phyloP scores from a whole-genome alignment of 2,888 invertebrate genomes.

The Ormyrus pomaceus region DNA sequence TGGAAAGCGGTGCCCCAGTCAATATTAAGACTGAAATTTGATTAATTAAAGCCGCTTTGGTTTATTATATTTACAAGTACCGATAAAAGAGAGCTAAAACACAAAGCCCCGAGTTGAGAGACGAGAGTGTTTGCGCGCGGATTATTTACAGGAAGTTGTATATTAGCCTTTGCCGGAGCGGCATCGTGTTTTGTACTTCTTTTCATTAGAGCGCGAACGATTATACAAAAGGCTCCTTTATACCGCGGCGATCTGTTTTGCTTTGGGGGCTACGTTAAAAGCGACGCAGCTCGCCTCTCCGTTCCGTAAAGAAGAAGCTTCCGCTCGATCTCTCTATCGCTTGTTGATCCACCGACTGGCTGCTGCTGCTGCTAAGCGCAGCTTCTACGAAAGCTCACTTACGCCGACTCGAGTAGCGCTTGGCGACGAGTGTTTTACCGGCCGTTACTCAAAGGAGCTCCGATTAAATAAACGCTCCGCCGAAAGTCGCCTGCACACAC shows the following conservation, averaged over 20 bases:
- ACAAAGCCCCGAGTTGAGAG: no score
- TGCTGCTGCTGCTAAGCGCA: constrained; percentile 8
- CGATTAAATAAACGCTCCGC: constrained; percentile 66
- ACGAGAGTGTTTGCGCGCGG: not conserved
- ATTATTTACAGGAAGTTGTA: constrained; percentile 45
- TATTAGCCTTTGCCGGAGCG: constrained; percentile 25
- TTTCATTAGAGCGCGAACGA: constrained; percentile 37
- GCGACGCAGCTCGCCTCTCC: constrained; percentile 12
- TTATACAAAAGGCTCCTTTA: constrained; percentile 49
- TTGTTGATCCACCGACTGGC: constrained; percentile 49
- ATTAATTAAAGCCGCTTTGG: no score
- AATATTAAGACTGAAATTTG: no score
- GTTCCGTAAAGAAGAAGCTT: constrained; percentile 32
- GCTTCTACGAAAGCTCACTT: constrained; percentile 57
- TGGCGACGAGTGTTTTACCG: constrained; percentile 66
- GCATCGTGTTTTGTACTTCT: constrained; percentile 42
- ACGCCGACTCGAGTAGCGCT: constrained; percentile 59
- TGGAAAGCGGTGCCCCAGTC: no score
- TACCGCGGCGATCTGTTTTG: constrained; percentile 49
- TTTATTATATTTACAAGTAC: no score
- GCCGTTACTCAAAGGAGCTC: constrained; percentile 62
- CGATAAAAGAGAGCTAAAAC: no score
- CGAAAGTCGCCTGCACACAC: constrained; percentile 3
- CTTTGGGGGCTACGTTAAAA: constrained; percentile 34
- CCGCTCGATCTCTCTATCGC: constrained; percentile 50